A percentile compares a stretch with the other conserved stretches of the same genome.
Evolutionary conservation across 2,113 vertebrate genomes (phyloP).

Genomic region (Notothenia rossii): DNA sequence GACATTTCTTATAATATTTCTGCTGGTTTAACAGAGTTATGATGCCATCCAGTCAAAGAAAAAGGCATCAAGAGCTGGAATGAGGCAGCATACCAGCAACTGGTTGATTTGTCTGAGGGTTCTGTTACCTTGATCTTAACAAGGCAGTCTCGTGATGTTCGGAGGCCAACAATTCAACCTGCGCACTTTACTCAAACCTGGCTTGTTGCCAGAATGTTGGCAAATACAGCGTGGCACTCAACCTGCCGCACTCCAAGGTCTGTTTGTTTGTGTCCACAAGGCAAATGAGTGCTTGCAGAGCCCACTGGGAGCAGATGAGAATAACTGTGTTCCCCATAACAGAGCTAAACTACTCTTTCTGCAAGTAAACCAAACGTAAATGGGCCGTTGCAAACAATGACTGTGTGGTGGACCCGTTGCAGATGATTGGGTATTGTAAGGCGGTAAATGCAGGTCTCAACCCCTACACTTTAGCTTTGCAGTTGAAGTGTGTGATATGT

Average conservation of each 20-base stretch:
- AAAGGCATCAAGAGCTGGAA: too few species aligned
- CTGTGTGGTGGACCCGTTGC: background rate
- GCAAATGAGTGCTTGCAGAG: background rate
- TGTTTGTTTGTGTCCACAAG: constrained; percentile 13
- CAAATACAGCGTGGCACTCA: background rate
- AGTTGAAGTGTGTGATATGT: background rate
- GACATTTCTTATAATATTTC: background rate
- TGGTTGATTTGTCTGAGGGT: background rate
- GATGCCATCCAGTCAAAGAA: background rate
- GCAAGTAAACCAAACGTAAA: background rate
- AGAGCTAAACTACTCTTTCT: background rate
- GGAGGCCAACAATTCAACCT: background rate
- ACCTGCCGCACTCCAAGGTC: background rate
- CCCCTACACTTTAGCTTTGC: background rate
- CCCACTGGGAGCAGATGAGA: background rate
- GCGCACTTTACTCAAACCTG: background rate
- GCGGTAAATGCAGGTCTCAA: background rate
- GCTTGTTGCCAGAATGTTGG: background rate
- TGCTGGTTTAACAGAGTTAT: background rate
- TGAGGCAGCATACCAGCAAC: background rate
- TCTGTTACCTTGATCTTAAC: background rate
- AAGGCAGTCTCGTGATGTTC: background rate
- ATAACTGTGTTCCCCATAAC: background rate
- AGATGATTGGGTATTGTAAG: background rate
- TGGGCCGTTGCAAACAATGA: background rate